Conservation (phyloP, 1,140 invertebrate genomes). For the Pogonomyrmex californicus region DNA sequence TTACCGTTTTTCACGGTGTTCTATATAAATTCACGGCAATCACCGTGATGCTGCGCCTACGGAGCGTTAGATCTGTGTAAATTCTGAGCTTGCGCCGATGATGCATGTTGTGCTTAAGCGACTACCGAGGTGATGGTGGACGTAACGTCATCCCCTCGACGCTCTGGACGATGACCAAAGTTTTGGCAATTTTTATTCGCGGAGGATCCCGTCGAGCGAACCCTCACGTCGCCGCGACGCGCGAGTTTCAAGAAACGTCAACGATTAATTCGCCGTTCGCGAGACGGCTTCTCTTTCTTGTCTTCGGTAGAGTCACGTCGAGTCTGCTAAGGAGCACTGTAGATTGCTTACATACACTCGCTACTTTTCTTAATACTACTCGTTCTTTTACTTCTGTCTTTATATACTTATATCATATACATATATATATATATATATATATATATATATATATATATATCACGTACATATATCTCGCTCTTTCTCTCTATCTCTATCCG, state of each 20-base stretch:
- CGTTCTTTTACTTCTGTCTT: constrained; percentile 5
- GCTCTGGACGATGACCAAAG: constrained; percentile 79
- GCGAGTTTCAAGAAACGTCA: constrained; percentile 33
- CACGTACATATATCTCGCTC: not conserved
- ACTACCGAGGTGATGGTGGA: constrained; percentile 85
- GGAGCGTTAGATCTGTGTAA: constrained; percentile 78
- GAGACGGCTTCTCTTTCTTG: constrained; percentile 58
- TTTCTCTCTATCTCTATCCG: constrained; percentile 37
- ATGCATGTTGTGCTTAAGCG: constrained; percentile 87
- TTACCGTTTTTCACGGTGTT: constrained; percentile 8
- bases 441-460: constrained; percentile 13
- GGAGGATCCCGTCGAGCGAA: constrained; percentile 72
- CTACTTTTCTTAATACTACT: constrained; percentile 50
- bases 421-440: constrained; percentile 23
- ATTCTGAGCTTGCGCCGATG: constrained; percentile 87
- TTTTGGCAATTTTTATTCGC: constrained; percentile 68
- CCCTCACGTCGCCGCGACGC: not conserved
- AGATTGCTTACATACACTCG: constrained; percentile 82
- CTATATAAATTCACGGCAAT: not conserved
- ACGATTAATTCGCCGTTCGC: not conserved
- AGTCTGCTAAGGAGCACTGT: constrained; percentile 81
- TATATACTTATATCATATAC: constrained; percentile 2
- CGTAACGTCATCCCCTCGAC: constrained; percentile 78
- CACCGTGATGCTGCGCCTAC: constrained; percentile 69
- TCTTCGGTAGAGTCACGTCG: constrained; percentile 75